Evolutionary conservation across 35 echinoderm and acorn worm genomes (phyloP).

Genomic region (Holothuria glaberrima): DNA sequence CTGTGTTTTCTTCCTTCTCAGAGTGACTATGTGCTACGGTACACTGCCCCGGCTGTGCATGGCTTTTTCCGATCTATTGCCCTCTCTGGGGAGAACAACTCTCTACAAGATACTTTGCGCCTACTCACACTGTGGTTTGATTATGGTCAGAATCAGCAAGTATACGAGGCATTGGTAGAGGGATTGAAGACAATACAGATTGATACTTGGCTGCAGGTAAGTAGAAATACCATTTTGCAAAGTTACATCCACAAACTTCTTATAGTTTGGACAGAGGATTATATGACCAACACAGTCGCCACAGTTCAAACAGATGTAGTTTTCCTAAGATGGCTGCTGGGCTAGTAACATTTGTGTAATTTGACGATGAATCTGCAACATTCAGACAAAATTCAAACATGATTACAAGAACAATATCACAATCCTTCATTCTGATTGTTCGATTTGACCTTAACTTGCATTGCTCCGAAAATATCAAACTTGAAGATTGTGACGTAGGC

Average conservation of each 20-base stretch:
- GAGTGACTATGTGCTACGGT: constrained; percentile 71
- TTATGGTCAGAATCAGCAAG: constrained; percentile 89
- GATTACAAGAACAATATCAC: too few species aligned
- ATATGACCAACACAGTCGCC: too few species aligned
- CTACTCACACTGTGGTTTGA: constrained; percentile 99
- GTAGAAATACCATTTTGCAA: not conserved
- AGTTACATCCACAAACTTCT: not conserved
- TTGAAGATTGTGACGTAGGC: too few species aligned
- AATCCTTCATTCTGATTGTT: too few species aligned
- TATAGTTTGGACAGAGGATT: too few species aligned
- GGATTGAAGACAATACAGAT: constrained; percentile 97
- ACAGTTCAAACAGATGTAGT: too few species aligned
- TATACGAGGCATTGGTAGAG: constrained; percentile 90
- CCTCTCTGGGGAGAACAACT: constrained; percentile 78
- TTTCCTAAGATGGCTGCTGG: too few species aligned
- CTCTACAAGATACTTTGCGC: constrained; percentile 85
- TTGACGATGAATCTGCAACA: too few species aligned
- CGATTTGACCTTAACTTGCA: too few species aligned
- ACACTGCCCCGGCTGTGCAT: constrained; percentile 86
- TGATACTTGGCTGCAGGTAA: constrained; percentile 99
- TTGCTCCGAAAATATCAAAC: too few species aligned
- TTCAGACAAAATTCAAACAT: too few species aligned
- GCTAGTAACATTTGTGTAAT: too few species aligned
- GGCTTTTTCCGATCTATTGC: constrained; percentile 96
- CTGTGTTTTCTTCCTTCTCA: not conserved